Conservation (phyloP, 1,140 invertebrate species). For the Aphelenchoides besseyi region DNA sequence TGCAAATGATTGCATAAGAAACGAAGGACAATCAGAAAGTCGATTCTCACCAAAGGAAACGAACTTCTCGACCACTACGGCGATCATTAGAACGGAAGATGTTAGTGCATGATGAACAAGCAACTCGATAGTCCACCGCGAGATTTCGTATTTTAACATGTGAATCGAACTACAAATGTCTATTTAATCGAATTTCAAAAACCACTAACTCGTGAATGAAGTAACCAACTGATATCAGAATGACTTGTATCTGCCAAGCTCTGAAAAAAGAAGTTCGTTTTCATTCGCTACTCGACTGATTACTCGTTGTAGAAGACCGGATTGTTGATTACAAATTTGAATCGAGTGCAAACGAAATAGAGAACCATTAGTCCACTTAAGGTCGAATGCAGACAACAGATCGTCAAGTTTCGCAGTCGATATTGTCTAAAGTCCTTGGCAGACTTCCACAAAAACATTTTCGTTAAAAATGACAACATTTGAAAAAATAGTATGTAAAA, state of each 20-base stretch:
- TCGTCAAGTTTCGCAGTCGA: slow-evolving; percentile 44
- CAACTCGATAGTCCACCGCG: slow-evolving; percentile 44
- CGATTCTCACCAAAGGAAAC: slow-evolving; percentile 38
- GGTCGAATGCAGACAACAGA: slow-evolving; percentile 42
- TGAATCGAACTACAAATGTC: too few species aligned
- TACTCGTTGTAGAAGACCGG: slow-evolving; percentile 16
- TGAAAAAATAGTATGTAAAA: slow-evolving; percentile 4
- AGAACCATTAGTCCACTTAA: slow-evolving; percentile 33
- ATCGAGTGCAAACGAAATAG: slow-evolving; percentile 28
- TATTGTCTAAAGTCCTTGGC: slow-evolving; percentile 45
- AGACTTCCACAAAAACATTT: background rate
- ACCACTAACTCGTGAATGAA: slow-evolving; percentile 51
- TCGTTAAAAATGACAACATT: background rate
- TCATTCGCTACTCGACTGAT: background rate
- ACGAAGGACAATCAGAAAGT: too few species aligned
- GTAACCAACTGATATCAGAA: slow-evolving; percentile 34
- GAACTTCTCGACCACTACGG: slow-evolving; percentile 32
- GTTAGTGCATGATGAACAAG: slow-evolving; percentile 41
- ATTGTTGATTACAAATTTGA: slow-evolving; percentile 16
- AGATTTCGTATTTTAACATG: slow-evolving; percentile 47
- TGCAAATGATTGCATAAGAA: too few species aligned
- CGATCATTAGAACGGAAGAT: slow-evolving; percentile 31
- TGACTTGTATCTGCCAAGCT: background rate
- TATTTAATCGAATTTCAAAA: too few species aligned
- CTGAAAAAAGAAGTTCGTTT: background rate